These are phyloP conservation scores for Microctonus hyperodae DNA, from an alignment of 2,888 invertebrate species.

Conservation along the genomic window DNA sequence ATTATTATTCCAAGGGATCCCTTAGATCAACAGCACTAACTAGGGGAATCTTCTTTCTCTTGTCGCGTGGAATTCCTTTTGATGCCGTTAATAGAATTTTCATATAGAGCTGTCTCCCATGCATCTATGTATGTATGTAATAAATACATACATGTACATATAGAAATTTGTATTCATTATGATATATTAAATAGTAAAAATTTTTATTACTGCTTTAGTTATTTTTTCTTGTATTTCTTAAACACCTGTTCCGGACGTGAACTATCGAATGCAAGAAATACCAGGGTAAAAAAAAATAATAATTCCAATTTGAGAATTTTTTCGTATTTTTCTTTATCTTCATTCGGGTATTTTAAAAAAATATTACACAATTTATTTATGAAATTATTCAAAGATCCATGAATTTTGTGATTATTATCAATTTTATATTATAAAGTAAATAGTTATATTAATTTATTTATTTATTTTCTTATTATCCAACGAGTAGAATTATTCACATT, in stretches of 20 bases:
- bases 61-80: conserved; percentile 45
- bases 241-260: conserved; percentile 40
- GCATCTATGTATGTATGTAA: conserved; percentile 6
- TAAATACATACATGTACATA: no score
- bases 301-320: not conserved
- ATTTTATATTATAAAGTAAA: no score
- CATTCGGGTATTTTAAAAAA: no score
- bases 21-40: conserved; percentile 44
- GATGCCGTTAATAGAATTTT: conserved; percentile 47
- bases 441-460: no score
- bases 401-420: no score
- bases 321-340: not conserved
- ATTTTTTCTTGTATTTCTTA: conserved; percentile 11
- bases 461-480: not conserved
- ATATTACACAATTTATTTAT: no score
- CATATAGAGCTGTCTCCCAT: conserved; percentile 37
- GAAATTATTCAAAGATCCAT: no score
- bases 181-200: not conserved
- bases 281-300: not conserved
- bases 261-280: conserved; percentile 24
- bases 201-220: conserved; percentile 21
- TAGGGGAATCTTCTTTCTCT: conserved; percentile 42
- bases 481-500: conserved; percentile 1
- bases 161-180: no score
- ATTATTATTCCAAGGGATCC: conserved; percentile 43